Conservation (phyloP, 2,888 invertebrate species). For the Synanthedon formicaeformis region DNA sequence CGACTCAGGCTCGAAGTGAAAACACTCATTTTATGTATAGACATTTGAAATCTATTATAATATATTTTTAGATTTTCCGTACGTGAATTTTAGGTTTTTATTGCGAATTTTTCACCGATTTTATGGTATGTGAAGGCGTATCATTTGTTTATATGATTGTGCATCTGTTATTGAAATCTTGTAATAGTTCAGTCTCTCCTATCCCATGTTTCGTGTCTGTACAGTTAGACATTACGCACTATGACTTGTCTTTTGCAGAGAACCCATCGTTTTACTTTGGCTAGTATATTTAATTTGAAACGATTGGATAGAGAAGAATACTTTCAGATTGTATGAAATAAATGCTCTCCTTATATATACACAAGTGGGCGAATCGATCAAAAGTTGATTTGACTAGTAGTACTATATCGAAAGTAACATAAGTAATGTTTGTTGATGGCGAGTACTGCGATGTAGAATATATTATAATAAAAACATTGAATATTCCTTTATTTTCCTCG, state of each 20-base stretch:
- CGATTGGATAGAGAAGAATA: conserved; percentile 52
- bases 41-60: conserved; percentile 68
- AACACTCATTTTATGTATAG: conserved; percentile 66
- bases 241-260: conserved; percentile 50
- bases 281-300: conserved; percentile 65
- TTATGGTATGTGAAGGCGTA: conserved; percentile 51
- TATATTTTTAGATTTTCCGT: conserved; percentile 69
- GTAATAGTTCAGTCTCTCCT: conserved; percentile 48
- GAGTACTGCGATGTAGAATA: conserved; percentile 68
- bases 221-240: conserved; percentile 64
- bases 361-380: conserved; percentile 51
- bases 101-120: conserved; percentile 63
- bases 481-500: conserved; percentile 68
- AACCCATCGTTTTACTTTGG: conserved; percentile 56
- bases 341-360: conserved; percentile 40
- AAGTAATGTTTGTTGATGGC: conserved; percentile 68
- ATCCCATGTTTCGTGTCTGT: conserved; percentile 50
- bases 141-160: conserved; percentile 26
- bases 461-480: conserved; percentile 60
- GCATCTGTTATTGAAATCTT: conserved; percentile 54
- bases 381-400: conserved; percentile 60
- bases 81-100: conserved; percentile 66
- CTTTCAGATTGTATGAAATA: conserved; percentile 46
- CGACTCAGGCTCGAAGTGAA: conserved; percentile 48
- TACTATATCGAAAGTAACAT: conserved; percentile 62